Conservation (phyloP, 2,113 vertebrate species). For the Rhabdomys dilectus region DNA sequence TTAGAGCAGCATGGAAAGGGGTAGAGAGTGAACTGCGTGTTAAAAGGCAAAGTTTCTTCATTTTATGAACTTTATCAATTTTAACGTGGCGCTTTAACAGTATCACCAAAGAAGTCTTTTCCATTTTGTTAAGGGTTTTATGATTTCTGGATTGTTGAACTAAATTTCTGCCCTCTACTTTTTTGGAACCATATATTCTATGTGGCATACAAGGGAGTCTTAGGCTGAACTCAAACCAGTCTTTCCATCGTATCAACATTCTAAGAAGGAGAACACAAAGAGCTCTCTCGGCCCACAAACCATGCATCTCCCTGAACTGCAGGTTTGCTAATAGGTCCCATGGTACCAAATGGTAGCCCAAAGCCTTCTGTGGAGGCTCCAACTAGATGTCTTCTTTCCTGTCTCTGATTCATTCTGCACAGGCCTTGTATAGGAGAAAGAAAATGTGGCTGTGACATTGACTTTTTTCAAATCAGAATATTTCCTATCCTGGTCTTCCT, state of each 20-base stretch:
- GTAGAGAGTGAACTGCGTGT: not conserved
- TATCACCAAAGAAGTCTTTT: not conserved
- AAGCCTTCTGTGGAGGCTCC: not conserved
- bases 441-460: not conserved
- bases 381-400: not conserved
- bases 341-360: not conserved
- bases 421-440: not conserved
- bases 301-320: not conserved
- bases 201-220: not conserved
- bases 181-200: not conserved
- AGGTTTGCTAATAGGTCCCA: not conserved
- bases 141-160: not conserved
- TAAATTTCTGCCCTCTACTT: not conserved
- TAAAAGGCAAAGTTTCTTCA: not conserved
- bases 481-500: not conserved
- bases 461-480: not conserved
- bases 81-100: no score
- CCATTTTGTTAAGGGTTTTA: conserved; percentile 3
- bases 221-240: not conserved
- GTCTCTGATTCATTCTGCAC: not conserved
- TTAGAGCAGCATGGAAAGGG: not conserved
- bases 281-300: not conserved
- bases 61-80: not conserved
- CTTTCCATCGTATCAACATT: not conserved
- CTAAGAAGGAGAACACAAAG: not conserved